A percentile compares a stretch with the other conserved stretches of the same genome.
These are phyloP conservation scores for Rhinopomastus cyanomelas DNA, from an alignment of 2,113 vertebrate genomes.

Conservation along the genomic window DNA sequence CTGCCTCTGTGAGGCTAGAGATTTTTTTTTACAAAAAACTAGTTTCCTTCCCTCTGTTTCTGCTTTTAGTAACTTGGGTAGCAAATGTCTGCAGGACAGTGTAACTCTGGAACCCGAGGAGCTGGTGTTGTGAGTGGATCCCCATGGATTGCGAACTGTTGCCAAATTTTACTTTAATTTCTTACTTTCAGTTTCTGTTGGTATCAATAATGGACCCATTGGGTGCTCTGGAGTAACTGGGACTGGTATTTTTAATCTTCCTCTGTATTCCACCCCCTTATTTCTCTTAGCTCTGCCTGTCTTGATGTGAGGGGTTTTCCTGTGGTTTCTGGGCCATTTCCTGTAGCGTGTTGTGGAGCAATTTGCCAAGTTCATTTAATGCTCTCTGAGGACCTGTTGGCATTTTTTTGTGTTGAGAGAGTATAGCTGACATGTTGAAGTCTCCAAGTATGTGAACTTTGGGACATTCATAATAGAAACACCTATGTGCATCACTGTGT, in stretches of 20 bases:
- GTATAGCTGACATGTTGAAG: not conserved
- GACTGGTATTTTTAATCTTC: not conserved
- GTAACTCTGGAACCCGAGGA: not conserved
- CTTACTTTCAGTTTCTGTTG: not conserved
- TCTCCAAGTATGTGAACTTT: not conserved
- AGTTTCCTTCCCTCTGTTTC: not conserved
- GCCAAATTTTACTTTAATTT: not conserved
- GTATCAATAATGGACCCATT: not conserved
- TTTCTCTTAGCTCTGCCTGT: not conserved
- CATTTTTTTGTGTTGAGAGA: not conserved
- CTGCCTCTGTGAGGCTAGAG: not conserved
- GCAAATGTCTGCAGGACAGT: not conserved
- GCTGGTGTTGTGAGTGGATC: not conserved
- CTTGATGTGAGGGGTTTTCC: not conserved
- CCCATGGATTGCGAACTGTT: not conserved
- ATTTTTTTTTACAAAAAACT: not conserved
- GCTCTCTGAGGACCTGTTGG: not conserved
- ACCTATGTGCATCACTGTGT: not conserved
- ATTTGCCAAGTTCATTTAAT: not conserved
- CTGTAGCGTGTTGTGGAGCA: not conserved
- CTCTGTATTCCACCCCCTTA: rapidly evolving
- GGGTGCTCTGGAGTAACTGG: not conserved
- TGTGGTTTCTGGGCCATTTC: not conserved
- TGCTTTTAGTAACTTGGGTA: not conserved
- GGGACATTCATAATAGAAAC: no score